A percentile compares a stretch with the other conserved stretches of the same genome.
Evolutionary conservation across 2,113 vertebrate genomes (phyloP).

Genomic region (Heliornis fulica): DNA sequence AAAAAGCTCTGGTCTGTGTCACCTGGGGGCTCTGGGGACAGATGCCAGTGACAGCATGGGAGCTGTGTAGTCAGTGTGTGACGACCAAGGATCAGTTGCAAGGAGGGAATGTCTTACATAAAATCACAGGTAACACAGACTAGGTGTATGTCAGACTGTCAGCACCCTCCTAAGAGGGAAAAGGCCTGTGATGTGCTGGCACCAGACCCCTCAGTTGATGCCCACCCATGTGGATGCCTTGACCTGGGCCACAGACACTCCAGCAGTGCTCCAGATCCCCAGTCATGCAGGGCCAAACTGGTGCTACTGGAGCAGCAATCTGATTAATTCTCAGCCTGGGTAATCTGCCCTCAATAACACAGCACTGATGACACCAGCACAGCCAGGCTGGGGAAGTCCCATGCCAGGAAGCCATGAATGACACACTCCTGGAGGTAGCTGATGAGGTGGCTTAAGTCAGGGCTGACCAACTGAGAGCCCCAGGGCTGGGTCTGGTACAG

Average conservation of each 20-base stretch:
- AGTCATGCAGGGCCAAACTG: background rate
- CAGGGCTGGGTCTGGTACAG: background rate
- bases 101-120: background rate
- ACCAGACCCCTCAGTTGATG: background rate
- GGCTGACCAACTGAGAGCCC: background rate
- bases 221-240: background rate
- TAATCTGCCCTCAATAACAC: background rate
- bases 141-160: background rate
- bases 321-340: background rate
- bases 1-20: rapidly evolving
- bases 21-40: background rate
- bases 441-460: background rate
- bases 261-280: background rate
- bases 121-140: background rate
- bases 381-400: background rate
- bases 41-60: background rate
- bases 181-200: background rate
- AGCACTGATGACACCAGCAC: background rate
- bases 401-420: background rate
- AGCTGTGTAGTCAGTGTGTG: background rate
- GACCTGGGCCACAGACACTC: background rate
- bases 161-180: background rate
- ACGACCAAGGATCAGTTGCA: background rate
- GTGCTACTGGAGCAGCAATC: background rate
- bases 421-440: background rate